A percentile compares a stretch with the other conserved stretches of the same genome.
These are phyloP conservation scores for Rhizoglyphus robini DNA, from an alignment of 1,140 invertebrate species.

Conservation along the genomic window DNA sequence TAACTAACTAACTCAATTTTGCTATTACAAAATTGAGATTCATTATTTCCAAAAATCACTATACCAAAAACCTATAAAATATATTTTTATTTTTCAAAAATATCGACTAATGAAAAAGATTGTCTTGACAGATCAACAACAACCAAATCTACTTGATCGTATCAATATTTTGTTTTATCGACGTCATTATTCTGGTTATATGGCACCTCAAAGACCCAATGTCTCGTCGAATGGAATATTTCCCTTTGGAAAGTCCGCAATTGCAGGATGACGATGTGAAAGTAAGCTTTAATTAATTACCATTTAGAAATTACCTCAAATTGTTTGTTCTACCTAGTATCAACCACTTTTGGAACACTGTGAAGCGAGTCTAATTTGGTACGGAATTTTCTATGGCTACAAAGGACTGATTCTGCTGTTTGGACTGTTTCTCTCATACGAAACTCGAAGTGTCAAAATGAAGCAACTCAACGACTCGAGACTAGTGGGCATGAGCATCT, in stretches of 20 bases:
- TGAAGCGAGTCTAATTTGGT: slow-evolving; percentile 90
- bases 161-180: slow-evolving; percentile 64
- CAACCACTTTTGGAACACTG: slow-evolving; percentile 88
- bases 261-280: slow-evolving; percentile 73
- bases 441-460: slow-evolving; percentile 86
- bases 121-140: slow-evolving; percentile 71
- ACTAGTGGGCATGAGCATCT: slow-evolving; percentile 97
- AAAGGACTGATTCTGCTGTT: slow-evolving; percentile 92
- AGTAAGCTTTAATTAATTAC: slow-evolving; percentile 22
- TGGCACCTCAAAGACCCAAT: slow-evolving; percentile 91
- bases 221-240: slow-evolving; percentile 58
- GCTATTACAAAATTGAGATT: too few species aligned
- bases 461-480: slow-evolving; percentile 64
- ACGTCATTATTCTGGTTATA: slow-evolving; percentile 65
- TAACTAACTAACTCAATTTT: too few species aligned
- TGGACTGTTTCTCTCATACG: slow-evolving; percentile 91
- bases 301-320: neutral
- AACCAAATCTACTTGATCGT: slow-evolving; percentile 93
- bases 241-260: slow-evolving; percentile 68
- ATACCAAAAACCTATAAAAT: too few species aligned
- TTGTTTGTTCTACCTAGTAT: slow-evolving; percentile 37
- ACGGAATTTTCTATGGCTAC: slow-evolving; percentile 78
- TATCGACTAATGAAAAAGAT: too few species aligned
- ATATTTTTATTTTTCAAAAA: too few species aligned
- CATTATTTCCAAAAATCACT: too few species aligned